Evolutionary conservation across 2,113 vertebrate species (phyloP), one percentile per base, ranked within the genome.

Genomic region (Microcebus murinus): DNA sequence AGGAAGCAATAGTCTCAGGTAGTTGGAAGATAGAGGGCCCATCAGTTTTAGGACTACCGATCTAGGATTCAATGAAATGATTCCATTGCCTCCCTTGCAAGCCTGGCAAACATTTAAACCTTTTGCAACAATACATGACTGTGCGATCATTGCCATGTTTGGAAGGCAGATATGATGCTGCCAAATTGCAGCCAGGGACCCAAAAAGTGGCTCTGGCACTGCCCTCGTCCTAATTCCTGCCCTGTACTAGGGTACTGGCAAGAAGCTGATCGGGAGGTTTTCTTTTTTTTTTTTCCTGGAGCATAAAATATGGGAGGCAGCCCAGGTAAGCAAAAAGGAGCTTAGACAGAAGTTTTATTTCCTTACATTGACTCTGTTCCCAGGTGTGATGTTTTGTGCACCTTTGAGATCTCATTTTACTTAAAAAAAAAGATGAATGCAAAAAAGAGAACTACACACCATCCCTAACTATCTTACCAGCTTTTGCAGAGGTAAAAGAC

Each of bases 381-480:
- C 12, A 92, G 20, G 9, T 76, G 18, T 86, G 82, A 92, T 48
- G 36, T 80, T 70, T 70, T 82, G 8, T 91, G n/a, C 42, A 68
- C 88, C 29, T 88, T 73, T 65, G 36, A 83, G 42, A 76, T 70
- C 18, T 45, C 74, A 79, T 92, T 96, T 96, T 88, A 63, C 31
- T 85, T 52, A 15, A 85, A 94, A 85, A 94, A 89, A 89, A 39
- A 88, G 74, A n/a, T 34, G 61, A 23, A 29, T 0, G 70, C 31
- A 68, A 85, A 88, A 91, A 88, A 29, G 12, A 84, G 31, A 82
- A 48, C 36, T 70, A 8, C 36, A 52, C 1, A 57, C 8, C 4
- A 77, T 36, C n/a, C 27, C 55, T 25, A 14, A 55, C 31, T 85
- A 18, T 59, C 23, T 36, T 29, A 87, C 6, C 81, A 81, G 42